These are phyloP conservation scores for Stegodyphus mimosarum DNA, from an alignment of 1,140 invertebrate genomes.

Conservation along the genomic window DNA sequence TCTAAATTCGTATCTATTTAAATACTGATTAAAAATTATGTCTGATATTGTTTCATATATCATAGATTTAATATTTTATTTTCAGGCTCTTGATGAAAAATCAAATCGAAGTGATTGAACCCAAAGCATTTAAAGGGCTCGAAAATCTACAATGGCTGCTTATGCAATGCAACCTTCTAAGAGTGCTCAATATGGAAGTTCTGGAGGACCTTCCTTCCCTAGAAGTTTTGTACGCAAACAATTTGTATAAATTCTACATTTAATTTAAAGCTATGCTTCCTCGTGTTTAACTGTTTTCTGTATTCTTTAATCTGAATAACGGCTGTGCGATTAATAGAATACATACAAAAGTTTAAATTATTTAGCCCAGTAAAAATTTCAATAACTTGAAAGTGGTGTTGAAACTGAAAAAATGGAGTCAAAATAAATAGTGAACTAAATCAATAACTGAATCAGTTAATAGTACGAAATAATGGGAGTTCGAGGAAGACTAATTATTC, in stretches of 20 bases:
- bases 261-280: no score
- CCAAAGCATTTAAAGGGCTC: constrained; percentile 30
- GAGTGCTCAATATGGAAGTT: constrained; percentile 18
- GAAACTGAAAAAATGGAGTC: neutral
- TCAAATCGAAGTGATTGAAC: constrained; percentile 12
- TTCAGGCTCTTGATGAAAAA: constrained; percentile 42
- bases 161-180: constrained; percentile 21
- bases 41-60: no score
- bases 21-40: no score
- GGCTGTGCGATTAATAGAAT: neutral
- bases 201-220: neutral
- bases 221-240: constrained; percentile 39
- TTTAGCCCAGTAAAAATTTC: neutral
- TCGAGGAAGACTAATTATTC: no score
- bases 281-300: neutral
- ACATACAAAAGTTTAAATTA: neutral
- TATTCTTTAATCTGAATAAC: neutral
- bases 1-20: no score
- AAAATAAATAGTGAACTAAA: neutral
- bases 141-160: constrained; percentile 36
- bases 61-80: neutral
- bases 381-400: neutral
- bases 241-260: no score
- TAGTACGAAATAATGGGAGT: no score
- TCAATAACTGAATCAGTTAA: no score